Evolutionary conservation across 2,113 vertebrate genomes (phyloP).

Genomic region (Anarrhichthys ocellatus): DNA sequence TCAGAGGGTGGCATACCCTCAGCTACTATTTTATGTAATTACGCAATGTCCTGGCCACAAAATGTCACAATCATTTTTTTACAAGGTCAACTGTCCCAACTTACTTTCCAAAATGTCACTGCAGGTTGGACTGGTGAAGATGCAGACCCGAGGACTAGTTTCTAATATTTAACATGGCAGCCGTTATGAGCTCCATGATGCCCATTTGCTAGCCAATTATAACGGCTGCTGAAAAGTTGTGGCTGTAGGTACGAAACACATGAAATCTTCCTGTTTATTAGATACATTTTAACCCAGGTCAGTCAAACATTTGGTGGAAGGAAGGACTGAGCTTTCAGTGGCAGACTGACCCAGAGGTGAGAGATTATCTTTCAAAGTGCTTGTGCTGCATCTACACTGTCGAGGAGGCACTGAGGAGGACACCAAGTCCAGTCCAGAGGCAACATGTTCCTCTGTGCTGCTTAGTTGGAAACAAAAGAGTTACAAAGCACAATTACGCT

Average conservation of each 20-base stretch:
- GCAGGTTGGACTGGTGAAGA: slow-evolving; percentile 52
- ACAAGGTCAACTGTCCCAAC: background rate
- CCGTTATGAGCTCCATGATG: background rate
- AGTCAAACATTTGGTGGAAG: background rate
- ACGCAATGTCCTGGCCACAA: background rate
- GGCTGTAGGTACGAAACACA: background rate
- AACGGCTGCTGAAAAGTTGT: background rate
- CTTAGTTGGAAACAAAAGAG: background rate
- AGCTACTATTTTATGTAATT: background rate
- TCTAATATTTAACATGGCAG: background rate
- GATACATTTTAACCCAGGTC: background rate
- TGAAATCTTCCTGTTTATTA: background rate
- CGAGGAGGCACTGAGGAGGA: slow-evolving; percentile 11
- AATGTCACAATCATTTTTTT: background rate
- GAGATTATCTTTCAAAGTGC: background rate
- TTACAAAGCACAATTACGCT: background rate
- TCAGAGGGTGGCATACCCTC: background rate
- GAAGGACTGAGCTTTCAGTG: background rate
- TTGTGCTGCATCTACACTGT: slow-evolving; percentile 13
- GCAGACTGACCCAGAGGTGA: background rate
- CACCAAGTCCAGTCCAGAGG: background rate
- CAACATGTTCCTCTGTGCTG: background rate
- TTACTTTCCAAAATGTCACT: slow-evolving; percentile 28
- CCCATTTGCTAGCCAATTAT: background rate
- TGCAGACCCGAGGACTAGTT: slow-evolving; percentile 26